Evolutionary conservation across 2,888 invertebrate species (phyloP).

Genomic region (Labia minor): DNA sequence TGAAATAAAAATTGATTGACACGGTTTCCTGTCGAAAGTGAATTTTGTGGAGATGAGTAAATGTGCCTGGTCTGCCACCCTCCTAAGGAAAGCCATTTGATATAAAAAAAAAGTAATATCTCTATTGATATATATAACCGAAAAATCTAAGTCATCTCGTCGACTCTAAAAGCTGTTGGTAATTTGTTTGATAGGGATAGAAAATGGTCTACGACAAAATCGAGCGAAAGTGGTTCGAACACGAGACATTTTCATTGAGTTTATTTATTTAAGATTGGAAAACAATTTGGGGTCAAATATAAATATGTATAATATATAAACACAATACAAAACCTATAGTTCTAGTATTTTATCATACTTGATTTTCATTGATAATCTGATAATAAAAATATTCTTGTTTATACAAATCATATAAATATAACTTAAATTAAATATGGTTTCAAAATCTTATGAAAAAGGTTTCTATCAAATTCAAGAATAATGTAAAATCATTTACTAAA

Average conservation of each 20-base stretch:
- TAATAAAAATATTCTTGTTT: too few relatives aligned
- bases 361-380: too few relatives aligned
- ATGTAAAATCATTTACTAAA: too few relatives aligned
- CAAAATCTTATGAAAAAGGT: too few relatives aligned
- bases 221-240: not conserved
- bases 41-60: slow-evolving; percentile 13
- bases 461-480: too few relatives aligned
- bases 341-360: too few relatives aligned
- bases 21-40: slow-evolving; percentile 7
- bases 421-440: too few relatives aligned
- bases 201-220: not conserved
- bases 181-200: slow-evolving; percentile 7
- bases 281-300: too few relatives aligned
- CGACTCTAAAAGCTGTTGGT: slow-evolving; percentile 1
- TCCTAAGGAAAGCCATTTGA: not conserved
- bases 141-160: slow-evolving; percentile 1
- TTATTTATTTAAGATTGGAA: not conserved
- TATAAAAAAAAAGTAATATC: not conserved
- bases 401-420: too few relatives aligned
- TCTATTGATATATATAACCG: not conserved
- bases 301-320: too few relatives aligned
- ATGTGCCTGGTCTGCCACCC: not conserved
- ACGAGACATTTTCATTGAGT: not conserved
- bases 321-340: too few relatives aligned
- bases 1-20: slow-evolving; percentile 13